Base-by-base conservation (phyloP, 2,888 invertebrate genomes). In the Chymomyza procnemis region DNA sequence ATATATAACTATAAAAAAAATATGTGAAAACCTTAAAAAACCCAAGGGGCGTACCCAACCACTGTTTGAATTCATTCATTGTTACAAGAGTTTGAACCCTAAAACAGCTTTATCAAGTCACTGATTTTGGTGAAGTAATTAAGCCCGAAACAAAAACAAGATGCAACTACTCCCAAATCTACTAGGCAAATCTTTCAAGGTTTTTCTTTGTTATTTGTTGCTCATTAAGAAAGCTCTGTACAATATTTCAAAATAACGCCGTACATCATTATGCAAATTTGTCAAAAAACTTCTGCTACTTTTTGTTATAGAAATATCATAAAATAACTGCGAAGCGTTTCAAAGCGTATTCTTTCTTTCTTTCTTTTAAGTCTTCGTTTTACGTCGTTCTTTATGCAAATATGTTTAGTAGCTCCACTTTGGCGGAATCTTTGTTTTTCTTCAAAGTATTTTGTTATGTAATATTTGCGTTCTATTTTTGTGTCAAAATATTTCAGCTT, bases 371-470 rank as follows among this genome's bases (percentile, higher is more conserved):
- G 34, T 12, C 34, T 12, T 12, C 9, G 12, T 12, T 12, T 12
- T 41, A 41, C 34, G 34, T 41, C 34, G 34, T 41, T 41, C 34
- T 12, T 41, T 41, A 41, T 41, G 34, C 34, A 41, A 41, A 41
- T 41, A 41, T 41, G 4, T 41, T 41, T 9, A 41, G 2, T 41
- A 41, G 2, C 12, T 12, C 34, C 2, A 1, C 3, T 41, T 12
- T 9, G 12, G 34, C 34, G 3, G 34, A 41, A 12, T 12, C 34
- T 41, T 41, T 41, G 34, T 41, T 41, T 41, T 41, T 41, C 34
- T 41, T 61, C 30, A 26, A 52, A 61, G 22, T 52, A 8, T 61
- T 30, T 22, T 61, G 30, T 26, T 61, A 50, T 50, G 14, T 48
- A 50, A 34, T 61, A 61, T 30, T 30, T 26, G 30, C 30, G 26